Percentiles rank a stretch among this genome's conserved stretches.
Conservation (phyloP, 2,888 invertebrate species). For the Caenorhabditis sp. region DNA sequence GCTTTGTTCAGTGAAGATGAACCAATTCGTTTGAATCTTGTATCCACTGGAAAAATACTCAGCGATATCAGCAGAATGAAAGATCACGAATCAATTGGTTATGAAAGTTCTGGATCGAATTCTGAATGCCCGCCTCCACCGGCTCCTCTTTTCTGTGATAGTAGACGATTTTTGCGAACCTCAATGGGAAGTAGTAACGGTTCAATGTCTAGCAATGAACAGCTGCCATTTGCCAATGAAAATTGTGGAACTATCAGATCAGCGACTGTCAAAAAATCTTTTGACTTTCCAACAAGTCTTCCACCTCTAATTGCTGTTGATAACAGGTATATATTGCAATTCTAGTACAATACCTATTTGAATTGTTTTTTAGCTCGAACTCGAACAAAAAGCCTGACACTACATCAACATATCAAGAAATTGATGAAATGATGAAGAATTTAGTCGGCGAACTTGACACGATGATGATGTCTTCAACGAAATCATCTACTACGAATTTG, state of each 20-base stretch:
- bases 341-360: background rate
- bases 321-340: background rate
- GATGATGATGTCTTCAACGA: background rate
- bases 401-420: background rate
- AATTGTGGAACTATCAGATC: constrained; percentile 89
- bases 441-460: constrained; percentile 5
- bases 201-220: constrained; percentile 40
- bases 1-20: constrained; percentile 11
- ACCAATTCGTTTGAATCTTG: constrained; percentile 42
- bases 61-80: constrained; percentile 46
- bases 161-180: background rate
- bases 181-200: background rate
- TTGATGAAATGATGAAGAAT: constrained; percentile 8
- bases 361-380: background rate
- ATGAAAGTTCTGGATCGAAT: constrained; percentile 5
- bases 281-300: background rate
- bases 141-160: constrained; percentile 58
- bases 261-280: background rate
- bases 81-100: constrained; percentile 44
- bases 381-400: background rate
- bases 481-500: background rate
- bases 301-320: constrained; percentile 2
- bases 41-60: constrained; percentile 43
- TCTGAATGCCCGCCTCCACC: constrained; percentile 71
- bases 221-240: constrained; percentile 91